A percentile compares a stretch with the other conserved stretches of the same genome.
These are phyloP conservation scores for Choristoneura rosaceana DNA, from an alignment of 2,888 invertebrate species.

Conservation along the genomic window DNA sequence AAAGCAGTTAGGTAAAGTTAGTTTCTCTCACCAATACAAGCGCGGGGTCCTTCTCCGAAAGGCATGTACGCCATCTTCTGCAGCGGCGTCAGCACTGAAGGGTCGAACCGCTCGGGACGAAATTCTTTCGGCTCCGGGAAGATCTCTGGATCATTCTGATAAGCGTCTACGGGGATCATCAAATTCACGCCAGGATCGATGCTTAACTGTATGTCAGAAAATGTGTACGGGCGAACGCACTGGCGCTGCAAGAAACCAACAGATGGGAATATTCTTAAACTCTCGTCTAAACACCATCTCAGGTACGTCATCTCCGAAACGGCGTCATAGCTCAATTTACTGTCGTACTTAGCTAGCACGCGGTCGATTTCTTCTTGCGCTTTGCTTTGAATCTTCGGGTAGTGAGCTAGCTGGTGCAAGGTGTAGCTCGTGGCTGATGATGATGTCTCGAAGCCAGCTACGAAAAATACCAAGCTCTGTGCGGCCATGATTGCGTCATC, in stretches of 20 bases:
- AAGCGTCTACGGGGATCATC: neutral
- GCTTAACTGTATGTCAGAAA: neutral
- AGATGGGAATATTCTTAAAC: slow-evolving; percentile 5
- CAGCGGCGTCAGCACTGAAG: neutral
- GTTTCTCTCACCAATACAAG: too few species aligned
- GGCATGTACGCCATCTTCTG: too few species aligned
- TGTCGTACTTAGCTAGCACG: neutral
- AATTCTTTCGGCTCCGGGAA: slow-evolving; percentile 15
- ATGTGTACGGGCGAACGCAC: neutral
- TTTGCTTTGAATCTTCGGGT: neutral
- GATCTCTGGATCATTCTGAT: slow-evolving; percentile 7
- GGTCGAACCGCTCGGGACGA: slow-evolving; percentile 9
- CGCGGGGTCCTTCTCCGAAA: too few species aligned
- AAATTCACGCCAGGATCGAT: slow-evolving; percentile 1
- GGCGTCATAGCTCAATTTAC: neutral
- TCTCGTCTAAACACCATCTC: slow-evolving; percentile 6
- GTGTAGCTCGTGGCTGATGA: too few species aligned
- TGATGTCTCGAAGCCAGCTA: too few species aligned
- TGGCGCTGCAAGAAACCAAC: neutral
- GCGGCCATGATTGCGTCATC: too few species aligned
- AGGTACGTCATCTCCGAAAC: slow-evolving; percentile 11
- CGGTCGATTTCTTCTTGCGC: slow-evolving; percentile 2
- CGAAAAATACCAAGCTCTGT: too few species aligned
- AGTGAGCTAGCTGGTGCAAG: neutral
- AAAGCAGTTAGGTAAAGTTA: too few species aligned